Conservation (phyloP, 2,888 invertebrate genomes). For the Agrilus mali region DNA sequence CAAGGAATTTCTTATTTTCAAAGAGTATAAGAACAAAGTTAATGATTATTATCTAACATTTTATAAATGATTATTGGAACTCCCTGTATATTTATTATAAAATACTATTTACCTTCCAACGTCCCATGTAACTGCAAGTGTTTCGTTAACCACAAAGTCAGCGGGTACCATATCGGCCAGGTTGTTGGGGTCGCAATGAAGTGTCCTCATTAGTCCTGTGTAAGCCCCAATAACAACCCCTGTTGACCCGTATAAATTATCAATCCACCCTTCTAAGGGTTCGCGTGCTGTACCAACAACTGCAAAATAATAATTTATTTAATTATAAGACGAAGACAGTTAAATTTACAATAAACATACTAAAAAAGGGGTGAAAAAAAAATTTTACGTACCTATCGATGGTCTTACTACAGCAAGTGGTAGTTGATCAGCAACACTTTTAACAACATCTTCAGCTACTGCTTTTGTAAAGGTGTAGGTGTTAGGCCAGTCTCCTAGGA, state of each 20-base stretch:
- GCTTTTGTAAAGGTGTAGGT: constrained; percentile 65
- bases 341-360: no score
- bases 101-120: no score
- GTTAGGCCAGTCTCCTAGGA: constrained; percentile 48
- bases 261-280: constrained; percentile 49
- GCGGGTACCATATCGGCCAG: constrained; percentile 46
- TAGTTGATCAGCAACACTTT: constrained; percentile 37
- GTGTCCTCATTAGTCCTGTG: constrained; percentile 46
- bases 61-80: no score
- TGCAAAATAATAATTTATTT: constrained; percentile 9
- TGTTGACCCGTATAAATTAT: constrained; percentile 53
- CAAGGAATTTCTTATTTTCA: no score
- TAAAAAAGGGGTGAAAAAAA: not conserved
- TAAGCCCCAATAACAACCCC: constrained; percentile 36
- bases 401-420: constrained; percentile 57
- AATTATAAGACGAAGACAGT: not conserved
- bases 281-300: constrained; percentile 28
- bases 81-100: no score
- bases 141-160: no score
- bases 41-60: no score
- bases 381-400: constrained; percentile 36
- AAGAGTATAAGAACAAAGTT: no score
- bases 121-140: no score
- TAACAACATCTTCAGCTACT: constrained; percentile 49
- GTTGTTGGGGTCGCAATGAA: constrained; percentile 39